Conservation (phyloP, 2,797 vertebrate species). For the Rhincodon typus region DNA sequence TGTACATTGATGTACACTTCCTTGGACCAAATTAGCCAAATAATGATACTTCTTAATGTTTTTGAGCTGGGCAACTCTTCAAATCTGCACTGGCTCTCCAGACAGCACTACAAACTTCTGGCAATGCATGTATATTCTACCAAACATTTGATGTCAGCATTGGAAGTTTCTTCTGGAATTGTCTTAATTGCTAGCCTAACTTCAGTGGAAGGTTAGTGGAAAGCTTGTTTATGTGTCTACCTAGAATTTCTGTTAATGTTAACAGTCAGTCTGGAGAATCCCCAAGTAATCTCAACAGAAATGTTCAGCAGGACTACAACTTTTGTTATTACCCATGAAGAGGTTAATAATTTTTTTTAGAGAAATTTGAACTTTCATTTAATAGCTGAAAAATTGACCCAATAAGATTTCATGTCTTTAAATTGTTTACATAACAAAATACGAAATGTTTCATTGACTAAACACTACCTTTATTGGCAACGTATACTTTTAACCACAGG, state of each 20-base stretch:
- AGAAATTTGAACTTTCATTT: background rate
- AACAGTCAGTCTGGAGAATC: background rate
- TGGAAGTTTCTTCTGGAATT: background rate
- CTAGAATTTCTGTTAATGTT: background rate
- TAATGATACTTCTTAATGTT: background rate
- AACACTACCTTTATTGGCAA: no score
- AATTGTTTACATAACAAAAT: background rate
- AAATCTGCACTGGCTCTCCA: background rate
- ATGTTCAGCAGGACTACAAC: background rate
- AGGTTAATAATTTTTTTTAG: background rate
- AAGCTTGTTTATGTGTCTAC: background rate
- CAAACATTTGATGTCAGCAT: background rate
- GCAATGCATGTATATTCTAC: background rate
- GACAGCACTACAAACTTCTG: background rate
- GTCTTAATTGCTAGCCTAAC: background rate
- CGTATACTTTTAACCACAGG: no score
- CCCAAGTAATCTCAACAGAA: background rate
- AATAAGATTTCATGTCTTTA: background rate
- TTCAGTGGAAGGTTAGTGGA: background rate
- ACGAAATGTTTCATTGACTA: no score
- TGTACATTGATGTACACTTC: background rate
- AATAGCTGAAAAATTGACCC: background rate
- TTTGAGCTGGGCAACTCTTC: background rate
- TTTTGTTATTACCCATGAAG: background rate
- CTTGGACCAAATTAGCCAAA: background rate